These are phyloP conservation scores for Molossus molossus DNA, from an alignment of 2,797 vertebrate species.

Conservation along the genomic window DNA sequence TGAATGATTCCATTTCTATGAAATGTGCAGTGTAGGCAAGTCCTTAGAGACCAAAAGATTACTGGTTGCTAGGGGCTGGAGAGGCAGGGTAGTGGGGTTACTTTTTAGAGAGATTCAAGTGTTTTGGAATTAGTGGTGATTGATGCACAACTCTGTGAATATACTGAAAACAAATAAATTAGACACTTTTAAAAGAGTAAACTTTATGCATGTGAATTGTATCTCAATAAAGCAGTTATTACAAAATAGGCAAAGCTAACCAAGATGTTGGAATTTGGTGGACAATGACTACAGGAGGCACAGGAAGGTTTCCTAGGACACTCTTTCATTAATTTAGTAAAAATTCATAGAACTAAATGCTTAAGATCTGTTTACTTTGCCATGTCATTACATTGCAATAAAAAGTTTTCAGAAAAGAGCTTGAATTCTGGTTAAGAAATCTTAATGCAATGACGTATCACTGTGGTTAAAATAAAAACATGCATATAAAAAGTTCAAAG, in stretches of 20 bases:
- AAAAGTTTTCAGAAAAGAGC: background rate
- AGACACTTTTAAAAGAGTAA: background rate
- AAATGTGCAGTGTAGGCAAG: slow-evolving; percentile 19
- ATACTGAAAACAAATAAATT: background rate
- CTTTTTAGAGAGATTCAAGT: background rate
- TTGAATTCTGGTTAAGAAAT: slow-evolving; percentile 33
- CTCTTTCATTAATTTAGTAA: background rate
- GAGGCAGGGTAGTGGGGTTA: background rate
- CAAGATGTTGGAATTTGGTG: background rate
- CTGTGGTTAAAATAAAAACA: background rate
- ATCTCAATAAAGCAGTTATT: background rate
- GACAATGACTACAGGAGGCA: background rate
- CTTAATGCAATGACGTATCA: background rate
- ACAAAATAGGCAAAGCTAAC: background rate
- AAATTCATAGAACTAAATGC: background rate
- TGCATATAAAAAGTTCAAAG: slow-evolving; percentile 9
- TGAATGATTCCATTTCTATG: background rate
- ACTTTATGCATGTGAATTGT: background rate
- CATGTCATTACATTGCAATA: background rate
- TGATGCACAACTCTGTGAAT: background rate
- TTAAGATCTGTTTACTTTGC: background rate
- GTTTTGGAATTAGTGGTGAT: background rate
- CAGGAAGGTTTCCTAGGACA: background rate
- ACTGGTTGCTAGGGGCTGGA: background rate
- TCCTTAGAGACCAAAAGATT: background rate